These are phyloP conservation scores for Hydropotes inermis DNA, from an alignment of 2,113 vertebrate species.

Conservation along the genomic window DNA sequence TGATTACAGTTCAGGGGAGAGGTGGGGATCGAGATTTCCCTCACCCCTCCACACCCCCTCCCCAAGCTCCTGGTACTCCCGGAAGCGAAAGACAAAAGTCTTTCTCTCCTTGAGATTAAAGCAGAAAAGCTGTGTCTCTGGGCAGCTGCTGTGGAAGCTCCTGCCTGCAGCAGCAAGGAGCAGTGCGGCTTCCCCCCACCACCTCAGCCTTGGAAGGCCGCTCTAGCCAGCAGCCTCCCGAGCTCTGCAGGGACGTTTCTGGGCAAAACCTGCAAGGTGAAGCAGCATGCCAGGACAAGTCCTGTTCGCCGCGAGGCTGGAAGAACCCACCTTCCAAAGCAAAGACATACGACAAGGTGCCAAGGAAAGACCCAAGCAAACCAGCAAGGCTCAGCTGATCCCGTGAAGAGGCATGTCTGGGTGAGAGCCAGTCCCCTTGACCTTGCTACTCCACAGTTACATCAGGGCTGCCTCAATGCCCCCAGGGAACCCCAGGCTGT, in stretches of 20 bases:
- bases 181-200: not conserved
- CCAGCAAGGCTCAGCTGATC: not conserved
- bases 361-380: not conserved
- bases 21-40: not conserved
- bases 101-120: not conserved
- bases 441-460: slow-evolving; percentile 39
- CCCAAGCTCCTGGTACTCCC: not conserved
- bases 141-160: not conserved
- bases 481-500: not conserved
- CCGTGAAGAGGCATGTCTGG: not conserved
- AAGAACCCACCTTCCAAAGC: slow-evolving; percentile 23
- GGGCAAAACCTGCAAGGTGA: not conserved
- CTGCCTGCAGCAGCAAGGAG: not conserved
- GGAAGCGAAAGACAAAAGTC: not conserved
- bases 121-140: not conserved
- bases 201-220: not conserved
- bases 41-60: not conserved
- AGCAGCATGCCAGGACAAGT: not conserved
- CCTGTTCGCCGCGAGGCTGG: not conserved
- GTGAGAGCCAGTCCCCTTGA: slow-evolving; percentile 3
- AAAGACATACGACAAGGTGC: not conserved
- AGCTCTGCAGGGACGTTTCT: not conserved
- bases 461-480: not conserved
- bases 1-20: not conserved
- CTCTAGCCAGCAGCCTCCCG: not conserved